Evolutionary conservation across 1,140 invertebrate genomes (phyloP).

Genomic region (Drosophila seguyi): DNA sequence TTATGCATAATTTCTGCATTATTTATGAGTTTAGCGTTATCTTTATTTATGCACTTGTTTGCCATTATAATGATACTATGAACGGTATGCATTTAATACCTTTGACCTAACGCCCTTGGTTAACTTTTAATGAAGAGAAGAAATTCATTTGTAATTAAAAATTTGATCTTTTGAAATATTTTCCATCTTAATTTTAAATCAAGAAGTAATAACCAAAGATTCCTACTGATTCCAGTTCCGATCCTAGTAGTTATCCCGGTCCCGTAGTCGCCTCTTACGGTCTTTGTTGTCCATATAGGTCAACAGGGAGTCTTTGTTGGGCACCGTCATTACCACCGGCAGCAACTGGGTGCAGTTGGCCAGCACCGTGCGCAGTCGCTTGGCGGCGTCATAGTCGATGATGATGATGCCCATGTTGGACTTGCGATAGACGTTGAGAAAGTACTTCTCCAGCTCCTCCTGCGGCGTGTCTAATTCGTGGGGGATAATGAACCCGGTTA

Average conservation of each 20-base stretch:
- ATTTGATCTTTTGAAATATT: background rate
- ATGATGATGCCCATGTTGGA: slow-evolving; percentile 58
- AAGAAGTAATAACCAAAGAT: background rate
- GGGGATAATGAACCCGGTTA: background rate
- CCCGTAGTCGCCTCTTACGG: slow-evolving; percentile 30
- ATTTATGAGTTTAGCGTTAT: slow-evolving; percentile 69
- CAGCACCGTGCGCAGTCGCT: slow-evolving; percentile 25
- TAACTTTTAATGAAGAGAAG: background rate
- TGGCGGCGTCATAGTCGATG: slow-evolving; percentile 36
- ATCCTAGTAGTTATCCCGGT: slow-evolving; percentile 36
- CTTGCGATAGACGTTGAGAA: slow-evolving; percentile 19
- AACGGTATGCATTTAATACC: slow-evolving; percentile 30
- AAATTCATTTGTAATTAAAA: background rate
- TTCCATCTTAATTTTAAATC: background rate
- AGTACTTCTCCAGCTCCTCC: slow-evolving; percentile 49
- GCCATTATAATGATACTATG: slow-evolving; percentile 51
- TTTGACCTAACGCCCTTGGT: background rate
- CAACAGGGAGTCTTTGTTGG: slow-evolving; percentile 37
- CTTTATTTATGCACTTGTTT: slow-evolving; percentile 74
- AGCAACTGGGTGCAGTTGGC: slow-evolving; percentile 36
- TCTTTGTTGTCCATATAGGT: slow-evolving; percentile 57
- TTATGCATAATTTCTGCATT: slow-evolving; percentile 50
- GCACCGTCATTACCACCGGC: slow-evolving; percentile 47
- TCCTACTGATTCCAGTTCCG: no score
- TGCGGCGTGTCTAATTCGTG: slow-evolving; percentile 23